These are phyloP conservation scores for Synchiropus splendidus DNA, from an alignment of 2,113 vertebrate genomes.

Conservation along the genomic window DNA sequence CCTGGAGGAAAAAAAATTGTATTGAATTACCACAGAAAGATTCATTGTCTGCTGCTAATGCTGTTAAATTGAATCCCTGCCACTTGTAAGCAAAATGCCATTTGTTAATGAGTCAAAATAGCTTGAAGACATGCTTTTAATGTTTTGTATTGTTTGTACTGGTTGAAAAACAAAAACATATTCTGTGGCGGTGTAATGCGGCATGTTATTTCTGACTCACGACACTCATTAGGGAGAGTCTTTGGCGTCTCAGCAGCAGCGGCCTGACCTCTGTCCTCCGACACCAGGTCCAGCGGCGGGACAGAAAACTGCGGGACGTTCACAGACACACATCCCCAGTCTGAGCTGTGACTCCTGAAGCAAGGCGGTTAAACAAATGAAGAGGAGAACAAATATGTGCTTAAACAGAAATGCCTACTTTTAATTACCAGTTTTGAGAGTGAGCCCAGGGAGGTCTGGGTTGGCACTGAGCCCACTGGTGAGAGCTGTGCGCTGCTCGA, in stretches of 20 bases:
- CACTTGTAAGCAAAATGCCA: no score
- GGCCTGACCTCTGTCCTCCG: constrained; percentile 12
- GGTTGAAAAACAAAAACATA: no score
- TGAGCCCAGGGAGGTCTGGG: not conserved
- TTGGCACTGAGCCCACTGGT: not conserved
- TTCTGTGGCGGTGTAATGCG: no score
- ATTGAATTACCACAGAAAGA: not conserved
- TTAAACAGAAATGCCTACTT: not conserved
- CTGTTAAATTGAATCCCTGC: not conserved
- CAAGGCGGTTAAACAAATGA: not conserved
- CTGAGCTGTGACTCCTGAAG: not conserved
- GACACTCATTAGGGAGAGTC: constrained; percentile 37
- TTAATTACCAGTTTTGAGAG: constrained; percentile 19
- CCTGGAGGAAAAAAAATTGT: constrained; percentile 27
- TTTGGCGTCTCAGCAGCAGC: not conserved
- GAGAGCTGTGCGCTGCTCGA: no score
- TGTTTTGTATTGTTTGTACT: no score
- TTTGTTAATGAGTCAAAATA: no score
- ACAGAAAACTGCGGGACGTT: constrained; percentile 40
- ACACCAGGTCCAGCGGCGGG: constrained; percentile 23
- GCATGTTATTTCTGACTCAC: constrained; percentile 42
- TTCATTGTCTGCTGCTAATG: not conserved
- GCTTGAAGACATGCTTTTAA: no score
- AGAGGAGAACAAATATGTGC: not conserved
- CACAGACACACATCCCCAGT: constrained; percentile 15